Conservation (phyloP, 2,797 vertebrate genomes). For the Acrossocheilus wenchowensis region DNA sequence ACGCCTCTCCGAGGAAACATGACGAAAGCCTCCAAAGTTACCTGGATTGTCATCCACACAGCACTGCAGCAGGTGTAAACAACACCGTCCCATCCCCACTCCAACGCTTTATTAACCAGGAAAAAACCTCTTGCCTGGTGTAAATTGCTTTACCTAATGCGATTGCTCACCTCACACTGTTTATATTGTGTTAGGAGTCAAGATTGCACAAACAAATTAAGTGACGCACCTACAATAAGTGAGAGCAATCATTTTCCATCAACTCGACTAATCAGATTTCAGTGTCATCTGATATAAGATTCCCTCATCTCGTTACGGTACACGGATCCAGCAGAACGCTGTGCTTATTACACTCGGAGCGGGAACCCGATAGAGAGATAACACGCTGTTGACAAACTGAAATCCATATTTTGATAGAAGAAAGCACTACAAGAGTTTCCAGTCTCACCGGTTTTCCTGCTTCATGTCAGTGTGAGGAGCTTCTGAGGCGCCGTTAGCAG, state of each 20-base stretch:
- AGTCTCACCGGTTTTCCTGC: conserved; percentile 34
- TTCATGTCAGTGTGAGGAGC: not conserved
- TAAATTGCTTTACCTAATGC: conserved; percentile 25
- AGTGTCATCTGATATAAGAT: conserved; percentile 18
- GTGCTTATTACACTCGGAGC: not conserved
- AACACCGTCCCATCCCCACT: not conserved
- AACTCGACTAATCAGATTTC: conserved; percentile 1
- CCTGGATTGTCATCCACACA: not conserved
- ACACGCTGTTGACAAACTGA: conserved; percentile 24
- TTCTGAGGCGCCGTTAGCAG: conserved; percentile 29
- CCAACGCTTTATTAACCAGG: conserved; percentile 8
- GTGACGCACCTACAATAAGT: not conserved
- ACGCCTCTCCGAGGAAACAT: not conserved
- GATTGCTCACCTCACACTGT: not conserved
- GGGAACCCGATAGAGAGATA: not conserved
- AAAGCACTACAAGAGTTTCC: conserved; percentile 37
- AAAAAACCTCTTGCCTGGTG: not conserved
- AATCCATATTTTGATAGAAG: conserved; percentile 36
- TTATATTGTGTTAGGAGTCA: conserved; percentile 13
- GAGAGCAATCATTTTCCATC: conserved; percentile 1
- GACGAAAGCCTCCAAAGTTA: not conserved
- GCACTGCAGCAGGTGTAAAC: not conserved
- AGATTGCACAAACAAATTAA: conserved; percentile 27
- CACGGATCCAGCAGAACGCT: not conserved
- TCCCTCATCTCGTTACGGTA: not conserved